Percentiles rank a stretch among this genome's conserved stretches.
These are phyloP conservation scores for Phalacrocorax pelagicus DNA, from an alignment of 2,113 vertebrate genomes.

Conservation along the genomic window DNA sequence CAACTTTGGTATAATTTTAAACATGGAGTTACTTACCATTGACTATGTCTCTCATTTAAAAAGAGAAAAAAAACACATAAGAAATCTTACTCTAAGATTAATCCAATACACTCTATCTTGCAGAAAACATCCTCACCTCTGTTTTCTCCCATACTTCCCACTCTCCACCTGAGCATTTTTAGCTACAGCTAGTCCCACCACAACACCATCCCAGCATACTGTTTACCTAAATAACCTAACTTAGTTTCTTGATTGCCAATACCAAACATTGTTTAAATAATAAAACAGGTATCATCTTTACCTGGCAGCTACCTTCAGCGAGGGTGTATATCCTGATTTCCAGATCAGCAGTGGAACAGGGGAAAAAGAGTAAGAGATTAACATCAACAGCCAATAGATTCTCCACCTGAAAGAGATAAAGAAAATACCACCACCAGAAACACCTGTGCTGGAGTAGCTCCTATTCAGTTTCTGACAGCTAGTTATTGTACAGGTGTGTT, in stretches of 20 bases:
- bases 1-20: background rate
- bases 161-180: background rate
- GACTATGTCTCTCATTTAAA: background rate
- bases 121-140: background rate
- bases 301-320: background rate
- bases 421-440: background rate
- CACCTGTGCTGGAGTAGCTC: background rate
- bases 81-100: background rate
- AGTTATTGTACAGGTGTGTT: background rate
- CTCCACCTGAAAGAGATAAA: background rate
- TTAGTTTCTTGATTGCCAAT: background rate
- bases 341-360: background rate
- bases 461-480: background rate
- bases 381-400: background rate
- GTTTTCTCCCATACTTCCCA: background rate
- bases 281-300: background rate
- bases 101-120: background rate
- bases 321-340: background rate
- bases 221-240: background rate
- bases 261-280: background rate
- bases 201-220: fast-evolving
- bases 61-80: background rate
- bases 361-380: background rate
- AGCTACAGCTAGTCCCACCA: background rate
- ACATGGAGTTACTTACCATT: background rate